Base-by-base conservation (phyloP, 2,797 vertebrate species). In the Choloepus didactylus region DNA sequence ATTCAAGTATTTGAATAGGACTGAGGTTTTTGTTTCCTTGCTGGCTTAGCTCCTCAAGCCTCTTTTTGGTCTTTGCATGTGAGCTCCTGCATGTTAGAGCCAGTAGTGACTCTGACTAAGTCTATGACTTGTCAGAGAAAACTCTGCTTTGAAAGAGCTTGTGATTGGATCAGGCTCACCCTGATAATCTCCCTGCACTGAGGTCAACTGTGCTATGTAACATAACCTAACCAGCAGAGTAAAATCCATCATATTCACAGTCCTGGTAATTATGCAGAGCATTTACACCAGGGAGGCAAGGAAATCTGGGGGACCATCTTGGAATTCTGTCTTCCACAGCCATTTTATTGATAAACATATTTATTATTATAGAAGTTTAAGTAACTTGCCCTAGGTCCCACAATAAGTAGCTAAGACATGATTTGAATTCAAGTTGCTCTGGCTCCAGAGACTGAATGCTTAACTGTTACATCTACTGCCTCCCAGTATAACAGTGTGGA, bases 401-500 rank as follows among this genome's bases (percentile, higher is more conserved):
- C 54, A 72, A 54, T 12, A 49, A 89, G 54, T 66, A 46, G 44
- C 79, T 85, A 85, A 93, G 56, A 35, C 18, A 62, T 62, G 51
- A 49, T 95, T 84, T 96, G 21, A 87, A 79, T 72, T 89, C 23
- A 64, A 19, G 14, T 60, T 83, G 3, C 31, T 85, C 75, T 92
- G 64, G 25, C 56, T 72, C 66, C 16, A 51, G 93, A 92, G 73
- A 83, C 69, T 59, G 44, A 76, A 69, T 76, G 49, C 51, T 73
- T 80, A 70, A 72, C 56, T 80, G 35, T 9, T 69, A n/a, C 56
- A 67, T 84, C 11, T 56, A 31, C 35, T 87, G 51, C 46, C 10
- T 84, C 18, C 35, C 49, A 95, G 29, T 67, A 67, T 80, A 92
- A 92, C 46, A 76, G 84, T 93, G 10, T 91, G 49, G 77, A 72